Evolutionary conservation across 2,113 vertebrate species (phyloP).

Genomic region (Melanotaenia duboulayi): DNA sequence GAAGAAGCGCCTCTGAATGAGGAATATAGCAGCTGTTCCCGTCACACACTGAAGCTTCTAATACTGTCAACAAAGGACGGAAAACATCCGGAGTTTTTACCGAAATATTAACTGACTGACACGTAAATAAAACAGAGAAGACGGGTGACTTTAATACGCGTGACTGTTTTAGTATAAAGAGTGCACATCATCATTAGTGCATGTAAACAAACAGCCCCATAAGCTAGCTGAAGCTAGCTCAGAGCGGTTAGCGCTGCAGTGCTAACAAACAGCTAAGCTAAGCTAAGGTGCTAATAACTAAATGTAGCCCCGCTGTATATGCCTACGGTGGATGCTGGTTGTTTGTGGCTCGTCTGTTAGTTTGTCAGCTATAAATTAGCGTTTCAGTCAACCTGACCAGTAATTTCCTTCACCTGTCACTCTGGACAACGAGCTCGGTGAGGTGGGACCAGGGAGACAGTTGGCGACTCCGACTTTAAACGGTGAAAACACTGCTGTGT

Average conservation of each 20-base stretch:
- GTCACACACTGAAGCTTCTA: constrained; percentile 19
- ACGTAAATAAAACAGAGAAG: not conserved
- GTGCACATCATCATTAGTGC: not conserved
- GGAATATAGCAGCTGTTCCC: constrained; percentile 24
- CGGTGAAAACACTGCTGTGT: not conserved
- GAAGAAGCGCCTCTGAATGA: constrained; percentile 19
- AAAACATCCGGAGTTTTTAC: constrained; percentile 39
- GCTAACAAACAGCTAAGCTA: constrained; percentile 52
- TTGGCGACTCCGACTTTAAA: not conserved
- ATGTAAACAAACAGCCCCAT: constrained; percentile 72
- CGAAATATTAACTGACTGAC: not conserved
- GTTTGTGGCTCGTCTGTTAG: not conserved
- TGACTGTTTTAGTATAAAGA: not conserved
- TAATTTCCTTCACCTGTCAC: constrained; percentile 18
- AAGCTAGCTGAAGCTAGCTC: constrained; percentile 62
- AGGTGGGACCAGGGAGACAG: not conserved
- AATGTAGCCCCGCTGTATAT: not conserved
- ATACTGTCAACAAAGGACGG: constrained; percentile 67
- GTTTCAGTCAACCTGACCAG: constrained; percentile 33
- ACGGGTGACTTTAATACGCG: not conserved
- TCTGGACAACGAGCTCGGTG: not conserved
- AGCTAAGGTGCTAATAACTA: not conserved
- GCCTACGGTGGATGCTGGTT: not conserved
- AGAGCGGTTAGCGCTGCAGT: constrained; percentile 42
- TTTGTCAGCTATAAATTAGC: constrained; percentile 37